These are phyloP conservation scores for Penaeus japonicus DNA, from an alignment of 1,140 invertebrate species.

Conservation along the genomic window DNA sequence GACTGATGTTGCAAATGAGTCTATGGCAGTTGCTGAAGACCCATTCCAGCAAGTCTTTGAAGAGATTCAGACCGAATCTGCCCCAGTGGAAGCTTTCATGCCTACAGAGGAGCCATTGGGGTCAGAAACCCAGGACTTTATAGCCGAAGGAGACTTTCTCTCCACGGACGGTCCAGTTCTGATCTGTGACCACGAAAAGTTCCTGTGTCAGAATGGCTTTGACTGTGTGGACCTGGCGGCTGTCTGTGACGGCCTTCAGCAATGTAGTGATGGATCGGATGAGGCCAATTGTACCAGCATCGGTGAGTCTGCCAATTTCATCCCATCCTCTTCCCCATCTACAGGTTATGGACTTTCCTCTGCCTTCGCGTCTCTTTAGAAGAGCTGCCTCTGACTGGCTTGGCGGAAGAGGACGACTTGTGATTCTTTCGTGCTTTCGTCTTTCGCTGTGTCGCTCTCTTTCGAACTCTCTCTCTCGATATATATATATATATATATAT, in stretches of 20 bases:
- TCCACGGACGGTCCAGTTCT: conserved; percentile 56
- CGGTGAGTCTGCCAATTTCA: conserved; percentile 61
- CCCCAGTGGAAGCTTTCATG: neutral
- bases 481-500: no score
- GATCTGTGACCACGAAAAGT: conserved; percentile 69
- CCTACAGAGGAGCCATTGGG: neutral
- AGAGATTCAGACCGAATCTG: neutral
- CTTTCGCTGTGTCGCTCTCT: no score
- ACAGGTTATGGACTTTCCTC: no score
- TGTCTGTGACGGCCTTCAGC: conserved; percentile 74
- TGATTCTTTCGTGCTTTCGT: no score
- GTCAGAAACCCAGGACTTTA: neutral
- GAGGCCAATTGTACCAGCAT: conserved; percentile 70
- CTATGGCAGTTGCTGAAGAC: neutral
- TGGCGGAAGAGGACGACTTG: no score
- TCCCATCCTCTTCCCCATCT: no score
- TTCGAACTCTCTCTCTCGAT: no score
- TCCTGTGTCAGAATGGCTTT: conserved; percentile 72
- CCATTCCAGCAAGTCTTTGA: neutral
- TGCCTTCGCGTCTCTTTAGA: no score
- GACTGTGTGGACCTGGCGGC: conserved; percentile 71
- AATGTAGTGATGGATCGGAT: conserved; percentile 73
- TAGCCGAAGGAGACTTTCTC: neutral
- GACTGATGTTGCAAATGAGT: neutral
- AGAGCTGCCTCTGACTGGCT: no score